A percentile compares a stretch with the other conserved stretches of the same genome.
phyloP scores from a whole-genome alignment of 2,797 vertebrate genomes.

The Moxostoma hubbsi region DNA sequence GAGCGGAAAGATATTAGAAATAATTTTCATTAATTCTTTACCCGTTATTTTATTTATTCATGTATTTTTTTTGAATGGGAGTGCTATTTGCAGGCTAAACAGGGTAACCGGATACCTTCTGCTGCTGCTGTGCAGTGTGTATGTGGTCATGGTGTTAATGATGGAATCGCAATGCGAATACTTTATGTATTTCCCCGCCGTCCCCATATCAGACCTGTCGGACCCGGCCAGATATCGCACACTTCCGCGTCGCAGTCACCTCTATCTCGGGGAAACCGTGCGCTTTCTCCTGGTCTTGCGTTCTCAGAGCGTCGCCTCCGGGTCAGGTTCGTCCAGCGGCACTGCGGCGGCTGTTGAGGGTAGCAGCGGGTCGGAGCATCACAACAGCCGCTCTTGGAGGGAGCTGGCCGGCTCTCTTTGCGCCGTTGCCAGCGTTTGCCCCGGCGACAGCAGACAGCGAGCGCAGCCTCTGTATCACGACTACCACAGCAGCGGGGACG shows the following conservation, averaged over 20 bases:
- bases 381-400: constrained; percentile 79
- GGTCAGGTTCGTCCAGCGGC: neutral
- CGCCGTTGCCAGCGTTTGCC: constrained; percentile 90
- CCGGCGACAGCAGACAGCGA: constrained; percentile 78
- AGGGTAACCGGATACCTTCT: constrained; percentile 27
- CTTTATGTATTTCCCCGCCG: constrained; percentile 94
- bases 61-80: neutral
- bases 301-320: constrained; percentile 72
- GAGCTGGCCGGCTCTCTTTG: constrained; percentile 85
- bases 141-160: constrained; percentile 75
- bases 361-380: constrained; percentile 66
- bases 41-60: neutral
- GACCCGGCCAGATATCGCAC: constrained; percentile 89
- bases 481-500: constrained; percentile 76
- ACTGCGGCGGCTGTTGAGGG: constrained; percentile 49
- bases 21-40: neutral
- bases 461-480: constrained; percentile 65
- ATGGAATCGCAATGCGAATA: constrained; percentile 98
- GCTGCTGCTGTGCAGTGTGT: too few relatives aligned
- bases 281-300: constrained; percentile 91
- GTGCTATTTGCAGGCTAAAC: too few relatives aligned
- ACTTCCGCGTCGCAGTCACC: constrained; percentile 88
- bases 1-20: neutral
- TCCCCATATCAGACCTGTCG: constrained; percentile 87
- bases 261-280: constrained; percentile 92